Percentiles rank a stretch among this genome's conserved stretches.
Conservation (phyloP, 2,113 vertebrate genomes). For the Protomyctophum bolini region DNA sequence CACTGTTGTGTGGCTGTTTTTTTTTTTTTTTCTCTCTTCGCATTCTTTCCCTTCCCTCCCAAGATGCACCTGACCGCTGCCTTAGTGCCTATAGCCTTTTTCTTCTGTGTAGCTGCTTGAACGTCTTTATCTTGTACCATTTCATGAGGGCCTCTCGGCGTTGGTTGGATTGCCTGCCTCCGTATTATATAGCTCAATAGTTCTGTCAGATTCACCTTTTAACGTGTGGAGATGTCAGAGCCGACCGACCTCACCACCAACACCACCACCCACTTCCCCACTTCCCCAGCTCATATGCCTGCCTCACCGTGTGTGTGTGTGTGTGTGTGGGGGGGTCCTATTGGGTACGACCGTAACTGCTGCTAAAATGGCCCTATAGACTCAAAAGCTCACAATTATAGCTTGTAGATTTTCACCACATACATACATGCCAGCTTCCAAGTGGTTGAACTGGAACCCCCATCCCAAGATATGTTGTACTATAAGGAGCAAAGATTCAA, state of each 20-base stretch:
- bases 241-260: neutral
- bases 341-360: too few species aligned
- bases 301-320: neutral
- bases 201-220: constrained; percentile 73
- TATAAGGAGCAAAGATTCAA: too few species aligned
- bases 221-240: constrained; percentile 55
- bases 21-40: too few species aligned
- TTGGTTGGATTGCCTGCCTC: constrained; percentile 49
- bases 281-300: neutral
- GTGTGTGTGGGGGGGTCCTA: too few species aligned
- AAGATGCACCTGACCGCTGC: constrained; percentile 37
- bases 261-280: neutral
- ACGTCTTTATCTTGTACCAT: constrained; percentile 67
- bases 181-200: constrained; percentile 69
- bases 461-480: too few species aligned
- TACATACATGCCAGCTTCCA: too few species aligned
- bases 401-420: too few species aligned
- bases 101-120: constrained; percentile 52
- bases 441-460: too few species aligned
- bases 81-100: too few species aligned
- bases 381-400: too few species aligned
- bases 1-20: constrained; percentile 32
- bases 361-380: too few species aligned
- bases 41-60: neutral
- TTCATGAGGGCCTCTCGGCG: constrained; percentile 45